Conservation (phyloP, 2,113 vertebrate genomes). For the Anthoscopus minutus region DNA sequence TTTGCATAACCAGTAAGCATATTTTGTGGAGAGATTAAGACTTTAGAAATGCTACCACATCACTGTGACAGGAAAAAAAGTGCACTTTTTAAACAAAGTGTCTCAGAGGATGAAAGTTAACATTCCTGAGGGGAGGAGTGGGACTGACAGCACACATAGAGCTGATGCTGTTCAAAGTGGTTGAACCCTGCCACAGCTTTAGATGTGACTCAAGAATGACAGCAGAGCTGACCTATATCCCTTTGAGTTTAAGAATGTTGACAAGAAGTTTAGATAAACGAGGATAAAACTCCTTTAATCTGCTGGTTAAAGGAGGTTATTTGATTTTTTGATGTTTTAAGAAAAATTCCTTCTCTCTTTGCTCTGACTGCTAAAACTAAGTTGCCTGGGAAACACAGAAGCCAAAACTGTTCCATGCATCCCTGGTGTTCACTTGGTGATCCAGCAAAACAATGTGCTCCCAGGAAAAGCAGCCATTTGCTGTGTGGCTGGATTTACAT, state of each 20-base stretch:
- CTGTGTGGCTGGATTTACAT: background rate
- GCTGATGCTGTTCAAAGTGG: background rate
- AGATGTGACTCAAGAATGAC: background rate
- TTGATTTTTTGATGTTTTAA: background rate
- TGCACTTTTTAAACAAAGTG: background rate
- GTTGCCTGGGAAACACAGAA: constrained; percentile 24
- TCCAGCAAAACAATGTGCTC: background rate
- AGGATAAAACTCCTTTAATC: background rate
- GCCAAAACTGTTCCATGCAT: background rate
- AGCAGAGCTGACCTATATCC: background rate
- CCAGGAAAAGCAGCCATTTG: background rate
- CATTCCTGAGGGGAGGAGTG: background rate
- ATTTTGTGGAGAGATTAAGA: background rate
- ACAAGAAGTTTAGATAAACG: background rate
- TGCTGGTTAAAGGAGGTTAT: background rate
- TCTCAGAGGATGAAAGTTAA: background rate
- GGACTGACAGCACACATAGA: background rate
- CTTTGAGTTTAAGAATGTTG: background rate
- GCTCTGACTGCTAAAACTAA: background rate
- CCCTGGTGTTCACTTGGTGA: background rate
- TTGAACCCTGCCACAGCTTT: background rate
- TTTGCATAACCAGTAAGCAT: background rate
- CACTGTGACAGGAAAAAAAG: background rate
- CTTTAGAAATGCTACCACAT: background rate
- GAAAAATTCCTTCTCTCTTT: background rate